phyloP scores from a whole-genome alignment of 2,113 vertebrate genomes.

The Zosterops pallidus region DNA sequence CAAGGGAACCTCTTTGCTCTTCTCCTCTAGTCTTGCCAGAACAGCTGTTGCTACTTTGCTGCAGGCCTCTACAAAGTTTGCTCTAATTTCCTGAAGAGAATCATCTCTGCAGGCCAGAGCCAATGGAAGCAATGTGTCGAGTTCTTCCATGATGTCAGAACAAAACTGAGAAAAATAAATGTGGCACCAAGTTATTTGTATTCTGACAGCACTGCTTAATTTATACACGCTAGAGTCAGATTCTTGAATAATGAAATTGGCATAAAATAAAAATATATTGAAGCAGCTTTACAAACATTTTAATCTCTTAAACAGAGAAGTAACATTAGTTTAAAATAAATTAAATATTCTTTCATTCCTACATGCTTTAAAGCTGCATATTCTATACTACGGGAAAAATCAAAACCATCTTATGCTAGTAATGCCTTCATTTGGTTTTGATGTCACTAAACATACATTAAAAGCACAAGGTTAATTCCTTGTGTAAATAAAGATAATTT shows the following conservation, averaged over 20 bases:
- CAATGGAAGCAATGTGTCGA: slow-evolving; percentile 88
- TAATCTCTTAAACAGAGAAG: slow-evolving; percentile 16
- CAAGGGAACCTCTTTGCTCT: slow-evolving; percentile 80
- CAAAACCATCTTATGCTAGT: background rate
- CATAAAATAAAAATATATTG: slow-evolving; percentile 42
- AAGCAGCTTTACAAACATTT: slow-evolving; percentile 34
- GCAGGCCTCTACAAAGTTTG: slow-evolving; percentile 87
- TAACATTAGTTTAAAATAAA: background rate
- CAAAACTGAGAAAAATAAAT: slow-evolving; percentile 86
- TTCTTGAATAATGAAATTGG: slow-evolving; percentile 57
- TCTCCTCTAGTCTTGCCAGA: slow-evolving; percentile 81
- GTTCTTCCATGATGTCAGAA: slow-evolving; percentile 84
- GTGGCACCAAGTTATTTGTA: slow-evolving; percentile 58
- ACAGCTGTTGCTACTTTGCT: slow-evolving; percentile 81
- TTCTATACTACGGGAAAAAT: background rate
- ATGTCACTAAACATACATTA: background rate
- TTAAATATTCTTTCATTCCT: background rate
- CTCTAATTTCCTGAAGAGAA: slow-evolving; percentile 85
- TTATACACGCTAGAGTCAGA: slow-evolving; percentile 33
- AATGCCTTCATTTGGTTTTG: slow-evolving; percentile 1
- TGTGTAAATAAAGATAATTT: background rate
- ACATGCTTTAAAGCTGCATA: background rate
- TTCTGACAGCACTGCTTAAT: slow-evolving; percentile 55
- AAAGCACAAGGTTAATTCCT: background rate
- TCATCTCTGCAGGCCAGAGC: slow-evolving; percentile 85